phyloP scores from a whole-genome alignment of 2,888 invertebrate genomes.

The Abrostola tripartita region DNA sequence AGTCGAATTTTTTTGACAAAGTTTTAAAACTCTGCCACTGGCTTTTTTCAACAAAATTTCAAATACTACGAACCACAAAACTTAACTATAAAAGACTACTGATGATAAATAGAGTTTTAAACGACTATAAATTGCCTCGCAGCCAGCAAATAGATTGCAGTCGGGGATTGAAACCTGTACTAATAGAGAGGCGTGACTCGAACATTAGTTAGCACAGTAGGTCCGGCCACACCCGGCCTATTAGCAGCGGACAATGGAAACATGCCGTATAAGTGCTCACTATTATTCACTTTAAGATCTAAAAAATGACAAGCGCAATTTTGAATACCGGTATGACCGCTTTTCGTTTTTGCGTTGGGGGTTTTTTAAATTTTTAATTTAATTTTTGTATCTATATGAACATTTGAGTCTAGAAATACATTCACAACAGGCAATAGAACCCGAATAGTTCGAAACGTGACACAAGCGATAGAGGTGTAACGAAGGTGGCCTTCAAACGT shows the following conservation, averaged over 20 bases:
- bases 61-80: no score
- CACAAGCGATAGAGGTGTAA: conserved; percentile 29
- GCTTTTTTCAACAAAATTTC: no score
- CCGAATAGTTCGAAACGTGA: conserved; percentile 15
- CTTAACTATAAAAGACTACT: background rate
- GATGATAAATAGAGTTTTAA: conserved; percentile 18
- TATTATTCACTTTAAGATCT: background rate
- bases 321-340: no score
- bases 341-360: no score
- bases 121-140: background rate
- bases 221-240: background rate
- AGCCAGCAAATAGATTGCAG: conserved; percentile 5
- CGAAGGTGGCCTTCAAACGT: conserved; percentile 47
- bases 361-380: no score
- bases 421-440: conserved; percentile 2
- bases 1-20: no score
- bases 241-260: background rate
- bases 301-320: background rate
- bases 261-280: background rate
- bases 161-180: conserved; percentile 14
- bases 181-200: conserved; percentile 7
- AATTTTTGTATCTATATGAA: background rate
- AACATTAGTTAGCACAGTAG: background rate
- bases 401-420: background rate
- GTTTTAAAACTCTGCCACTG: no score